Evolutionary conservation across 2,888 invertebrate genomes (phyloP).

Genomic region (Cantharis flavilabris): DNA sequence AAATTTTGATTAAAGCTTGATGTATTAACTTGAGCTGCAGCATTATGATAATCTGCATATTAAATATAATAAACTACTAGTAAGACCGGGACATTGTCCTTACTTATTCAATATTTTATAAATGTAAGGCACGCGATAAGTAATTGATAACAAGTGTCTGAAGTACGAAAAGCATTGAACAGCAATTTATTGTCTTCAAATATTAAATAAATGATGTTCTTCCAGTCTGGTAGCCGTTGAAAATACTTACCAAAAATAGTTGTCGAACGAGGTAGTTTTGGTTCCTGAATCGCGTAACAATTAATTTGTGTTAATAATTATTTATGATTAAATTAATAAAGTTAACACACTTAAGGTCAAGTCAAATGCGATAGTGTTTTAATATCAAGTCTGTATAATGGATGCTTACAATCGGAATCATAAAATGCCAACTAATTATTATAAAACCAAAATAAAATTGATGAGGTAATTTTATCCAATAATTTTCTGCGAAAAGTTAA

Average conservation of each 20-base stretch:
- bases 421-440: neutral
- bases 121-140: slow-evolving; percentile 26
- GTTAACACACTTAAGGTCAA: neutral
- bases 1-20: neutral
- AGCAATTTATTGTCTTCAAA: neutral
- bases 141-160: slow-evolving; percentile 21
- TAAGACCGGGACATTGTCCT: slow-evolving; percentile 21
- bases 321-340: neutral
- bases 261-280: neutral
- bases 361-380: neutral
- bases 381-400: neutral
- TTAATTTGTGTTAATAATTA: neutral
- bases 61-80: slow-evolving; percentile 28
- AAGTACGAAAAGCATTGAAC: slow-evolving; percentile 8
- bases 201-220: neutral
- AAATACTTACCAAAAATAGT: neutral
- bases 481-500: too few relatives aligned
- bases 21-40: neutral
- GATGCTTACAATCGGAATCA: neutral
- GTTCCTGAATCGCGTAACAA: neutral
- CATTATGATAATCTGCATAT: slow-evolving; percentile 31
- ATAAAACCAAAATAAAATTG: neutral
- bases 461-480: too few relatives aligned
- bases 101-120: slow-evolving; percentile 25
- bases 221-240: neutral